Conservation (phyloP, 37 sponge, comb jelly and placozoan species). For the Ephydatia muelleri region DNA sequence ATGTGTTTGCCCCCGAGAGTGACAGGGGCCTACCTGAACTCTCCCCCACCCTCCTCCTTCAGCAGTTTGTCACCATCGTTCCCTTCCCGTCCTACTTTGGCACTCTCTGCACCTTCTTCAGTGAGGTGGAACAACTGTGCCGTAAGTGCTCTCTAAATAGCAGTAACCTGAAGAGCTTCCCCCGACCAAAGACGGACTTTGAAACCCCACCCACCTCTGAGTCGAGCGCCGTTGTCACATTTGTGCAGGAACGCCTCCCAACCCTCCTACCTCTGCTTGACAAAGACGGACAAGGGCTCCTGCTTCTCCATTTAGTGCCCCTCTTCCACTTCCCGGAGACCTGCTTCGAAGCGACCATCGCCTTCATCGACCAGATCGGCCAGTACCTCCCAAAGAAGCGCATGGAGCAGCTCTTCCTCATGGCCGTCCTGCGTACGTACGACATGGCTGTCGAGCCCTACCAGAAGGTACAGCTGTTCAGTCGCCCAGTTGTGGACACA, state of each 20-base stretch:
- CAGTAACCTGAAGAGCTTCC: background rate
- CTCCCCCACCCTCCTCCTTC: conserved; percentile 50
- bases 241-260: conserved; percentile 19
- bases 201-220: background rate
- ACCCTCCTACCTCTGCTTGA: conserved; percentile 28
- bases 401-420: conserved; percentile 34
- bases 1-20: conserved; percentile 21
- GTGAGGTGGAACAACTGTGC: conserved; percentile 37
- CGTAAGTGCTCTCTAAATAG: background rate
- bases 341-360: conserved; percentile 41
- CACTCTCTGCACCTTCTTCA: conserved; percentile 48
- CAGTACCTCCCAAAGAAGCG: conserved; percentile 16
- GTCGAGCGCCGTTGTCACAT: conserved; percentile 5
- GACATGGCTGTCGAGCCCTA: conserved; percentile 59
- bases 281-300: conserved; percentile 58
- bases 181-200: background rate
- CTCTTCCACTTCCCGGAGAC: conserved; percentile 63
- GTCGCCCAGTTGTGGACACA: conserved; percentile 47
- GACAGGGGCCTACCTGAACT: conserved; percentile 35
- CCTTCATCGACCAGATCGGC: conserved; percentile 31
- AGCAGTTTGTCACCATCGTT: conserved; percentile 65
- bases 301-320: conserved; percentile 72
- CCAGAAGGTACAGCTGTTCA: conserved; percentile 49
- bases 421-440: conserved; percentile 38
- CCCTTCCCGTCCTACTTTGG: conserved; percentile 79